Percentiles rank a stretch among this genome's conserved stretches.
phyloP scores from a whole-genome alignment of 2,113 vertebrate genomes.

The Cebus imitator region DNA sequence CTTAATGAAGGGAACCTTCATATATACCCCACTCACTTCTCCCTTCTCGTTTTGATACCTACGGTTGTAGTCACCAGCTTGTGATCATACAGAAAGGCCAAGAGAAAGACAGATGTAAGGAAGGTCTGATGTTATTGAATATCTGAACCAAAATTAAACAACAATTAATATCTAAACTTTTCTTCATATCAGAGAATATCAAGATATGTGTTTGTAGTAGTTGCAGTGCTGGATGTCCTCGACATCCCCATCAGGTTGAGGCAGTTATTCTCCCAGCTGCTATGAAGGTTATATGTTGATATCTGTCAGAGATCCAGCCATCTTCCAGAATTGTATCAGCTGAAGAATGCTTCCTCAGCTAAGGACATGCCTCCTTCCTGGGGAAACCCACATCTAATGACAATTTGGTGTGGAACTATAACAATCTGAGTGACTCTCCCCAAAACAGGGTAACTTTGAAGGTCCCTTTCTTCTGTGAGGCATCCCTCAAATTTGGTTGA shows the following conservation, averaged over 20 bases:
- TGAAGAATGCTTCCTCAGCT: background rate
- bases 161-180: background rate
- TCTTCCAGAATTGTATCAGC: background rate
- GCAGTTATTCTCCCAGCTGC: background rate
- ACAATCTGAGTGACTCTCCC: background rate
- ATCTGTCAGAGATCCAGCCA: background rate
- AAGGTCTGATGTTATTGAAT: background rate
- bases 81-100: background rate
- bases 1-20: background rate
- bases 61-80: background rate
- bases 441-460: background rate
- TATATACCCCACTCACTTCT: rapidly evolving
- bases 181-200: background rate
- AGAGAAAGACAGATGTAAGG: background rate
- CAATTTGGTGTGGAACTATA: background rate
- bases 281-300: background rate
- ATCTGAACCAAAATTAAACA: background rate
- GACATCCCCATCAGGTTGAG: background rate
- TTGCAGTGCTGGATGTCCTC: background rate
- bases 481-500: background rate
- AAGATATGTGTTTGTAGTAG: background rate
- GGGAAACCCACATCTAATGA: background rate
- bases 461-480: background rate
- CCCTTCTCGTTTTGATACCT: background rate
- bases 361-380: background rate